Evolutionary conservation across 2,888 invertebrate species (phyloP), one percentile per base, ranked within the genome.

Genomic region (Pandemis corylana): DNA sequence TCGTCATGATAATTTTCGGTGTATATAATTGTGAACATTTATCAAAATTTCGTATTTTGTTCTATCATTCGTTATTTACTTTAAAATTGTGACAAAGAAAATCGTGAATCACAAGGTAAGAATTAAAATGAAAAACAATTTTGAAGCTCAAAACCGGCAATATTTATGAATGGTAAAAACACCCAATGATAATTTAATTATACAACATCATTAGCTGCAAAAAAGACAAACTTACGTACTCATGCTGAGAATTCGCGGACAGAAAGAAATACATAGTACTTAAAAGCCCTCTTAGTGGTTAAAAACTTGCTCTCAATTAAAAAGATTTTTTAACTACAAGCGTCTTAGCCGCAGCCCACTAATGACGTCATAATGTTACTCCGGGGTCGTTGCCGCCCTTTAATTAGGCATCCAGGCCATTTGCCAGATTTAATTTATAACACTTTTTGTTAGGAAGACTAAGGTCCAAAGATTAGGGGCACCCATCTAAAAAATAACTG

Each of bases 351-450:
- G 46, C 63, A 56, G 64, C 66, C 66, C 13, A 41, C 56, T 73
- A 73, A 73, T 73, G 73, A 59, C 46, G 59, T 69, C 73, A 63
- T 73, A 73, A 73, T 68, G 68, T 73, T 64, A 64, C 68, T 36
- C 59, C 9, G 36, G 63, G 44, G 61, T 56, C 41, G 64, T 65
- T 64, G 13, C 67, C 61, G 62, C 64, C 49, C 10, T 62, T 68
- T 73, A 73, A 73, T 73, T 69, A 73, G 28, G 63, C 46, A 64
- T 13, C 68, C 64, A 49, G 49, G 49, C 59, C 73, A 68, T 68
- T 73, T 44, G 68, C 73, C 73, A 46, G 41, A 69, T 73, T 68
- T 69, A 63, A 73, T 69, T 73, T 68, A 65, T 59, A 46, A 49
- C 13, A 49, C 49, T 64, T 64, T 64, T 64, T 65, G 49, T 49